phyloP scores from a whole-genome alignment of 2,797 vertebrate species.

The Mergus octosetaceus region DNA sequence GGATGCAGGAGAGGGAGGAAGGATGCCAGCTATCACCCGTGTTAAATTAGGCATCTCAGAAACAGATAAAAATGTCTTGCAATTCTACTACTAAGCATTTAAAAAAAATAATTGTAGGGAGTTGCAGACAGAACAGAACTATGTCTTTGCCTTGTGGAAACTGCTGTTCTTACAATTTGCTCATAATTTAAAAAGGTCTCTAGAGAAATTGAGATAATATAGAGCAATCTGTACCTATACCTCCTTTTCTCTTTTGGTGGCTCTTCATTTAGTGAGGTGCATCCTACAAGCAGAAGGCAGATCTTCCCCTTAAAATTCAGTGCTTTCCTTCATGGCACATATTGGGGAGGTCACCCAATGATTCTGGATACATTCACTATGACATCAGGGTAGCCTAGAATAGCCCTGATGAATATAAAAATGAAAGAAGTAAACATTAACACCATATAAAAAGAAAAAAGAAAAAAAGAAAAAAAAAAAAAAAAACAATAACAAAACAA shows the following conservation, averaged over 20 bases:
- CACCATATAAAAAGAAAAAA: neutral
- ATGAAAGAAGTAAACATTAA: neutral
- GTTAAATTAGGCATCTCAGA: neutral
- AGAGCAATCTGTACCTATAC: neutral
- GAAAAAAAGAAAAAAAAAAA: too few species aligned
- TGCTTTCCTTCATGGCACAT: neutral
- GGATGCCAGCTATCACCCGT: neutral
- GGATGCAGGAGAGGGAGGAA: neutral
- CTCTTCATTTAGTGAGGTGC: neutral
- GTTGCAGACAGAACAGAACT: neutral
- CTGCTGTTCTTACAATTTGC: neutral
- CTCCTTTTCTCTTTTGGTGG: neutral
- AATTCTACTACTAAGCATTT: neutral
- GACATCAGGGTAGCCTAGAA: neutral
- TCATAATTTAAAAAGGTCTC: neutral
- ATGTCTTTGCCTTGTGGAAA: neutral
- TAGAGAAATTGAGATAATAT: neutral
- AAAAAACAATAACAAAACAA: neutral
- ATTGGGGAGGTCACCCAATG: neutral
- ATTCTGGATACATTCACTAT: neutral
- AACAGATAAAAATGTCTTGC: neutral
- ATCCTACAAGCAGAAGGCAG: neutral
- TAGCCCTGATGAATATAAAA: neutral
- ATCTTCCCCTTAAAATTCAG: neutral
- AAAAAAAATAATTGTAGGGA: neutral